Percentiles rank a stretch among this genome's conserved stretches.
Conservation (phyloP, 2,888 invertebrate species). For the Coremacera marginata region DNA sequence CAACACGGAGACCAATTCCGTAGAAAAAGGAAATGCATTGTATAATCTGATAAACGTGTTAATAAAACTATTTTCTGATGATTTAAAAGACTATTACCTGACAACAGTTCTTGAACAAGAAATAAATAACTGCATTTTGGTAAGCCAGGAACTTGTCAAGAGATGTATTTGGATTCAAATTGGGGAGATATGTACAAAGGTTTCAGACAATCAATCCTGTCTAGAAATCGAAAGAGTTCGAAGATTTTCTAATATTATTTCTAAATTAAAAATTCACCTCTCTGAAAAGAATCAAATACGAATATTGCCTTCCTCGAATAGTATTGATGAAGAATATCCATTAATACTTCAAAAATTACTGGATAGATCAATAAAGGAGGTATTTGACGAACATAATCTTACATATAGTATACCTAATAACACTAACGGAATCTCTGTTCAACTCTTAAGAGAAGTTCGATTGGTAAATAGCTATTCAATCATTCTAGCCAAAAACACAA, state of each 20-base stretch:
- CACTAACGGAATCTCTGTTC: constrained; percentile 81
- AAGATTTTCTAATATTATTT: constrained; percentile 78
- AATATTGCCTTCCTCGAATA: constrained; percentile 69
- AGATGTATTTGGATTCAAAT: constrained; percentile 85
- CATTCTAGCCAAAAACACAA: constrained; percentile 76
- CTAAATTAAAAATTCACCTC: constrained; percentile 80
- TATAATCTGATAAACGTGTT: constrained; percentile 77
- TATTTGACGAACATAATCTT: constrained; percentile 77
- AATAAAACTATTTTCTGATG: constrained; percentile 79
- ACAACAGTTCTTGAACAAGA: constrained; percentile 87
- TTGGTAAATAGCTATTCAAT: constrained; percentile 77
- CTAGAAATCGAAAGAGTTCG: constrained; percentile 78
- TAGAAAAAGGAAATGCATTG: constrained; percentile 70
- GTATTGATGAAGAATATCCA: constrained; percentile 65
- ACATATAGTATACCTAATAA: constrained; percentile 73
- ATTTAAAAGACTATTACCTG: constrained; percentile 83
- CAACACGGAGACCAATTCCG: constrained; percentile 56
- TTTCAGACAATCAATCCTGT: constrained; percentile 71
- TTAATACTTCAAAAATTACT: constrained; percentile 78
- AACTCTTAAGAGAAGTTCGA: constrained; percentile 78
- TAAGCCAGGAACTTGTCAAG: constrained; percentile 83
- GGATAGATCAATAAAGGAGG: constrained; percentile 76
- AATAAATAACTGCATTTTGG: constrained; percentile 84
- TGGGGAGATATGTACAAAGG: constrained; percentile 72
- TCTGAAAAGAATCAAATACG: constrained; percentile 80